A percentile compares a stretch with the other conserved stretches of the same genome.
phyloP scores from a whole-genome alignment of 2,113 vertebrate genomes.

The Hoplias malabaricus region DNA sequence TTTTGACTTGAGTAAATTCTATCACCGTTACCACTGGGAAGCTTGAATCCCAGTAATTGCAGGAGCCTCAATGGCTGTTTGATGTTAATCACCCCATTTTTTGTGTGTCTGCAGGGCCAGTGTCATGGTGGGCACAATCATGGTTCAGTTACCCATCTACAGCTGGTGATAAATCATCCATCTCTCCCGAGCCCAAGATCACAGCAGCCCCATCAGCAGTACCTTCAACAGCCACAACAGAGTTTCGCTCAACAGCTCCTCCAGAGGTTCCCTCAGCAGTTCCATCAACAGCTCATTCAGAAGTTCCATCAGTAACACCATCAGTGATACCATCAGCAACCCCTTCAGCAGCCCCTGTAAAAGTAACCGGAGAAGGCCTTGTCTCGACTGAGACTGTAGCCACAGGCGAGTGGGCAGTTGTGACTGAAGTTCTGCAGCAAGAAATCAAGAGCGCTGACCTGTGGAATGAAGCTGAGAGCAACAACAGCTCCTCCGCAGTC shows the following conservation, averaged over 20 bases:
- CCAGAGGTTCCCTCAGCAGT: background rate
- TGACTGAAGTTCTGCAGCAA: slow-evolving; percentile 14
- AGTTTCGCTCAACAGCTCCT: background rate
- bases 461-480: background rate
- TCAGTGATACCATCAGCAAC: background rate
- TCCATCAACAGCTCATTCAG: background rate
- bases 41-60: background rate
- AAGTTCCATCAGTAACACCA: background rate
- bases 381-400: background rate
- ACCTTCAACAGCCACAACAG: background rate
- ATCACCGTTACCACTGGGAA: no score
- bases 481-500: background rate
- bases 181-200: background rate
- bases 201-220: background rate
- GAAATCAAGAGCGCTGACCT: background rate
- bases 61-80: background rate
- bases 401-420: slow-evolving; percentile 32
- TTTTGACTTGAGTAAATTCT: no score
- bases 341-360: background rate
- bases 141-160: slow-evolving; percentile 19
- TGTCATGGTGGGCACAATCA: slow-evolving; percentile 27
- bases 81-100: background rate
- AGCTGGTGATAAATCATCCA: background rate
- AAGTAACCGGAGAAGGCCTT: background rate
- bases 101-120: slow-evolving; percentile 20